Base-by-base conservation (phyloP, 2,797 vertebrate species). In the Ctenochaetus hawaiiensis region DNA sequence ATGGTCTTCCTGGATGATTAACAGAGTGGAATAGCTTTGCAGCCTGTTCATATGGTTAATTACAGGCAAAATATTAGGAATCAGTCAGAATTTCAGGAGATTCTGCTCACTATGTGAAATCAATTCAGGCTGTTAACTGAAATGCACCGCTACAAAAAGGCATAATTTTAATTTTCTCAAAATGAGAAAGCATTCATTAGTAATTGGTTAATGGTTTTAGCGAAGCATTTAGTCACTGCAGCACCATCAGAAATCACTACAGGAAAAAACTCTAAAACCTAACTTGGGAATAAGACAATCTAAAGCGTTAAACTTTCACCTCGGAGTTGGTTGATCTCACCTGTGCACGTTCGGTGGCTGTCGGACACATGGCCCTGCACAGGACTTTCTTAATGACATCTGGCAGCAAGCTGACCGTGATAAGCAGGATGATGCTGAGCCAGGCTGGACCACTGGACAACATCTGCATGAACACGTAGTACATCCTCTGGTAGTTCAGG, bases 401-500 rank as follows among this genome's bases (percentile, higher is more conserved):
- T 1, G 98, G 98, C 85, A 99, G 95, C 91, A 99, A 94, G 92
- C 98, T 97, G 89, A 99, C 91, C 0, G 95, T 97, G 90, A 99
- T 94, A 48, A 99, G 97, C 82, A 99, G 92, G 85, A 96, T 93
- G 89, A 99, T 98, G 89, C 96, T 96, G 89, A 99, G 95, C 98
- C 98, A 99, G 0, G 97, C 97, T 0, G 98, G 98, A 52, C 97
- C 98, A 11, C 97, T 97, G 45, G 97, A 98, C 75, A 99, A 84
- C 98, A 99, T 98, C 94, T 98, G 97, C 91, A 99, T 96, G 93
- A 99, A 99, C 73, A 99, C 97, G 1, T 98, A 98, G 94, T 99
- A 99, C 98, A 99, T 99, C 94, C 98, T 96, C 95, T 99, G 98
- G 91, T 99, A 99, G 94, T 96, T 99, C 87, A 99, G 96, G 95